phyloP scores from a whole-genome alignment of 2,888 invertebrate genomes.

The Sisyra nigra region DNA sequence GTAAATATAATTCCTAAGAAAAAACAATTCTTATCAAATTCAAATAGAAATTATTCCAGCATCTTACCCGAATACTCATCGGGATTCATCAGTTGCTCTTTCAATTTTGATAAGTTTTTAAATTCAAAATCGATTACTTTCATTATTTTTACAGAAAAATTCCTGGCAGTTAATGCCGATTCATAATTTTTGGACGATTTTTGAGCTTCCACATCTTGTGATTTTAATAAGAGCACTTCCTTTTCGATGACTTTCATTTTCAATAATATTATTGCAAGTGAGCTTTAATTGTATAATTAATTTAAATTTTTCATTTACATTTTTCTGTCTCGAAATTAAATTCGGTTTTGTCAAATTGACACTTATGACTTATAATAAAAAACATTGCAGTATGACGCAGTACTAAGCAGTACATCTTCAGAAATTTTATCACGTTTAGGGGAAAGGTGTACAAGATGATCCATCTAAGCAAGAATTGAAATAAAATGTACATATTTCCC shows the following conservation, averaged over 20 bases:
- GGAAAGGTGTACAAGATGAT: too few relatives aligned
- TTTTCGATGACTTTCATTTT: constrained; percentile 18
- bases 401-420: too few relatives aligned
- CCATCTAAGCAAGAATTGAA: too few relatives aligned
- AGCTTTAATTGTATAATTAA: too few relatives aligned
- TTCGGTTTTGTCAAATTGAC: too few relatives aligned
- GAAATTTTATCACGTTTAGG: too few relatives aligned
- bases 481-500: too few relatives aligned
- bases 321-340: too few relatives aligned
- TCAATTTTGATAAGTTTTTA: constrained; percentile 29
- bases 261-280: background rate
- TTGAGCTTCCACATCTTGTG: constrained; percentile 17
- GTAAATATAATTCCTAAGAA: constrained; percentile 30
- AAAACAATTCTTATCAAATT: background rate
- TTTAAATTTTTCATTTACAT: too few relatives aligned
- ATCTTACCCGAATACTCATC: constrained; percentile 27
- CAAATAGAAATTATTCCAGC: background rate
- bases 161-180: constrained; percentile 25
- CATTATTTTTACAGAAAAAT: constrained; percentile 29
- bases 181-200: constrained; percentile 30
- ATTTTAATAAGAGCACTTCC: constrained; percentile 22
- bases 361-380: too few relatives aligned
- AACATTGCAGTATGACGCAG: too few relatives aligned
- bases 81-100: constrained; percentile 26
- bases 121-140: constrained; percentile 35